These are phyloP conservation scores for Vimba vimba DNA, from an alignment of 2,113 vertebrate genomes.

Conservation along the genomic window DNA sequence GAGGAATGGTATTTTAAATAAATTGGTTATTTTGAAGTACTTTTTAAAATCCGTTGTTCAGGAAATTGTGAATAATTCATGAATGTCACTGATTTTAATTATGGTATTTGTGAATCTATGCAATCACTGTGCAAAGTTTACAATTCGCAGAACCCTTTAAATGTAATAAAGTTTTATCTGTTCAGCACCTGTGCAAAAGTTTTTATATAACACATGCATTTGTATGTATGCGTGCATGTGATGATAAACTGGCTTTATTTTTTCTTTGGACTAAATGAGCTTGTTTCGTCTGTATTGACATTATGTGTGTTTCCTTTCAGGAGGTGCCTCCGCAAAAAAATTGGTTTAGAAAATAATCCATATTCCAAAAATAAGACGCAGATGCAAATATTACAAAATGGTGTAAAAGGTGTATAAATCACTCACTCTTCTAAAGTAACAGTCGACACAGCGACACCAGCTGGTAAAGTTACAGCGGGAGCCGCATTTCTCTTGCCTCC, in stretches of 20 bases:
- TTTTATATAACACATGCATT: not conserved
- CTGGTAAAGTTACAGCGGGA: no score
- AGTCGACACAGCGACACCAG: no score
- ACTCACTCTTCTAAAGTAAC: no score
- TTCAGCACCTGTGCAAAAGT: not conserved
- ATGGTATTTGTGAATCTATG: slow-evolving; percentile 26
- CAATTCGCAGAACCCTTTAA: slow-evolving; percentile 22
- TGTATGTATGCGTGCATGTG: not conserved
- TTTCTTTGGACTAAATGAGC: not conserved
- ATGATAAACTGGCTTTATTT: not conserved
- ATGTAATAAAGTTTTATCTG: slow-evolving; percentile 44
- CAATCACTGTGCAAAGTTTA: slow-evolving; percentile 16
- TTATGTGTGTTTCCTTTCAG: not conserved
- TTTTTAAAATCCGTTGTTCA: slow-evolving; percentile 30
- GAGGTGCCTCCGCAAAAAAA: no score
- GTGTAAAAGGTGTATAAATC: no score
- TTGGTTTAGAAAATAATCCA: no score
- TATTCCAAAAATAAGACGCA: no score
- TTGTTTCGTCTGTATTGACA: not conserved
- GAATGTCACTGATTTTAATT: not conserved
- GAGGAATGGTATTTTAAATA: slow-evolving; percentile 9
- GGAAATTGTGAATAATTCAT: slow-evolving; percentile 9
- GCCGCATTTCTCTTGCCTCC: no score
- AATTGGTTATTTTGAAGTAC: not conserved
- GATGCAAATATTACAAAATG: no score